Evolutionary conservation across 2,113 vertebrate genomes (phyloP), one percentile per base, ranked within the genome.

Genomic region (Rhynchomys soricoides): DNA sequence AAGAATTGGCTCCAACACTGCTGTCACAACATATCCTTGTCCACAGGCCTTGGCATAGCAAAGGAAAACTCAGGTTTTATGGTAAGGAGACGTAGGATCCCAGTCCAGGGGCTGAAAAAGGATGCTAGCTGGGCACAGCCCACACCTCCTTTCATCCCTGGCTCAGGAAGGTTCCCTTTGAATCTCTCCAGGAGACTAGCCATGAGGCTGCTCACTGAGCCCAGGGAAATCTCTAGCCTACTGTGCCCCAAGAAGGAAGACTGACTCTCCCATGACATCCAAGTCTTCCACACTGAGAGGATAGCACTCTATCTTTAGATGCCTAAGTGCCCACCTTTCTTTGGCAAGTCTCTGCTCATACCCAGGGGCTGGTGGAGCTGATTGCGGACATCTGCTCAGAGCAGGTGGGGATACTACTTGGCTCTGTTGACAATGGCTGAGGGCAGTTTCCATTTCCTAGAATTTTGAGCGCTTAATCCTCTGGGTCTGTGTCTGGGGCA

Each of bases 381-480:
- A 88, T 89, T 89, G n/a, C 73, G 55, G 93, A 90, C 74, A 52
- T 57, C 75, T 55, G 12, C 0, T 5, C 26, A 40, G 68, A 92
- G 85, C 96, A 94, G 55, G 82, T 13, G 19, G 86, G 75, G 92
- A 88, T 52, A 50, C 45, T 40, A 24, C 89, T 94, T 57, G 92
- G 57, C 43, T 87, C 93, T 79, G 89, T 71, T 48, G n/a, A 83
- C 52, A 55, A 90, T 1, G 0, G 45, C 71, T 87, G 68, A 91
- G 91, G 5, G 78, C 29, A 34, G 16, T 89, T 97, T 94, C n/a
- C 43, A 94, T 88, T 83, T 92, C 66, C 50, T 90, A 87, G 93
- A 88, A 50, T 89, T 55, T 16, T 10, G 66, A 97, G 71, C 93
- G 96, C 91, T 81, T 94, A 90, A 91, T 97, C 97, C 96, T 94